phyloP scores from a whole-genome alignment of 2,113 vertebrate species.

The Alligator mississippiensis region DNA sequence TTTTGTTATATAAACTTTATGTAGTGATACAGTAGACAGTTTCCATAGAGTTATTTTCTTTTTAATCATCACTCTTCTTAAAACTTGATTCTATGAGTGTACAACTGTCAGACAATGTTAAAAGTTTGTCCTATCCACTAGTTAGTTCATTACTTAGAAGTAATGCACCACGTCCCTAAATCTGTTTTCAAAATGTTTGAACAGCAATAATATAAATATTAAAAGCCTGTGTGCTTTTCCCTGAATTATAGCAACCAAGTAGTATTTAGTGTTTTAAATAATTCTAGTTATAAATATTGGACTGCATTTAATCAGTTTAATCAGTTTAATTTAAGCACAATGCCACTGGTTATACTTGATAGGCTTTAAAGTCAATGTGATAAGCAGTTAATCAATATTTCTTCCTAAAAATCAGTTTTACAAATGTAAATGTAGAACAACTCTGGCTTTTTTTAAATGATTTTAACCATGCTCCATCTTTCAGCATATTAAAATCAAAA shows the following conservation, averaged over 20 bases:
- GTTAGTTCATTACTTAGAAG: slow-evolving; percentile 16
- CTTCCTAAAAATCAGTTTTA: slow-evolving; percentile 50
- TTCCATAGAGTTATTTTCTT: slow-evolving; percentile 60
- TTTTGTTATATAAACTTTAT: slow-evolving; percentile 61
- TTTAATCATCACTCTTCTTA: slow-evolving; percentile 42
- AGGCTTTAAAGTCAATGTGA: slow-evolving; percentile 36
- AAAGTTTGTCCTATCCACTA: slow-evolving; percentile 46
- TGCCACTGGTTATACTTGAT: slow-evolving; percentile 20
- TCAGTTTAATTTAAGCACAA: slow-evolving; percentile 7
- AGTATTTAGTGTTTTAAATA: slow-evolving; percentile 1
- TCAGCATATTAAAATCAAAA: slow-evolving; percentile 37
- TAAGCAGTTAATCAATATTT: slow-evolving; percentile 33
- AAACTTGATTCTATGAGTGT: slow-evolving; percentile 15
- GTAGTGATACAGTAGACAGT: slow-evolving; percentile 45
- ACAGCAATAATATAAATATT: neutral
- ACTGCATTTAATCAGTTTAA: slow-evolving; percentile 1
- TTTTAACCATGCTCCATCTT: slow-evolving; percentile 3
- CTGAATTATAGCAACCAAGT: neutral
- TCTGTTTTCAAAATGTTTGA: slow-evolving; percentile 10
- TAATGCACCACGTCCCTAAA: neutral
- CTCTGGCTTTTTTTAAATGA: slow-evolving; percentile 13
- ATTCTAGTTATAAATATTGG: neutral
- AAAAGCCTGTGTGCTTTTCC: slow-evolving; percentile 31
- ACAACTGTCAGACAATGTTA: slow-evolving; percentile 54
- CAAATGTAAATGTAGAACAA: slow-evolving; percentile 10